Percentiles rank a stretch among this genome's conserved stretches.
phyloP scores from a whole-genome alignment of 2,113 vertebrate species.

The Pterocles gutturalis region DNA sequence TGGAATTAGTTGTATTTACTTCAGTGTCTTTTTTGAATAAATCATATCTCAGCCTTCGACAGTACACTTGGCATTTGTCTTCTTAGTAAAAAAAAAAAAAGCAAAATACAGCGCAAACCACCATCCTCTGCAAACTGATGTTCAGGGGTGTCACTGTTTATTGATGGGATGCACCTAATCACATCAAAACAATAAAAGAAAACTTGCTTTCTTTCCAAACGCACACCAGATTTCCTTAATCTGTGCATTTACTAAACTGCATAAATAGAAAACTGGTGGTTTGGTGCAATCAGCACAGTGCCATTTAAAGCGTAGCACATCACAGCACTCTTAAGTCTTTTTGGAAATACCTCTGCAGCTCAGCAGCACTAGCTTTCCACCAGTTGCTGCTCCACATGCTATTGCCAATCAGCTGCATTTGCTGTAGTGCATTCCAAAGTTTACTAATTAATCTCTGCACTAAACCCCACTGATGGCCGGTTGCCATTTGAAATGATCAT shows the following conservation, averaged over 20 bases:
- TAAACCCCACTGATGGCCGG: conserved; percentile 47
- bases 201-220: not conserved
- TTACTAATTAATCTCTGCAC: conserved; percentile 81
- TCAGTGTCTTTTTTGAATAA: not conserved
- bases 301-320: conserved; percentile 60
- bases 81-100: not conserved
- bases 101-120: not conserved
- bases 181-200: not conserved
- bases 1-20: not conserved
- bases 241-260: not conserved
- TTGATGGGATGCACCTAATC: not conserved
- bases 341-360: conserved; percentile 73
- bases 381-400: conserved; percentile 88
- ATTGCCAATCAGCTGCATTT: conserved; percentile 87
- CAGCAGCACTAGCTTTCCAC: conserved; percentile 59
- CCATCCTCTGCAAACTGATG: not conserved
- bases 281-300: conserved; percentile 42
- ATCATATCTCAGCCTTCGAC: not conserved
- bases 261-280: not conserved
- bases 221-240: not conserved
- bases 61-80: not conserved
- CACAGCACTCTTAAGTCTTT: conserved; percentile 73
- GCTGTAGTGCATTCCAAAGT: conserved; percentile 76
- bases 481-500: conserved; percentile 56
- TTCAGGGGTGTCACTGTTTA: not conserved